Evolutionary conservation across 2,888 invertebrate genomes (phyloP).

Genomic region (Xanthorhoe designata): DNA sequence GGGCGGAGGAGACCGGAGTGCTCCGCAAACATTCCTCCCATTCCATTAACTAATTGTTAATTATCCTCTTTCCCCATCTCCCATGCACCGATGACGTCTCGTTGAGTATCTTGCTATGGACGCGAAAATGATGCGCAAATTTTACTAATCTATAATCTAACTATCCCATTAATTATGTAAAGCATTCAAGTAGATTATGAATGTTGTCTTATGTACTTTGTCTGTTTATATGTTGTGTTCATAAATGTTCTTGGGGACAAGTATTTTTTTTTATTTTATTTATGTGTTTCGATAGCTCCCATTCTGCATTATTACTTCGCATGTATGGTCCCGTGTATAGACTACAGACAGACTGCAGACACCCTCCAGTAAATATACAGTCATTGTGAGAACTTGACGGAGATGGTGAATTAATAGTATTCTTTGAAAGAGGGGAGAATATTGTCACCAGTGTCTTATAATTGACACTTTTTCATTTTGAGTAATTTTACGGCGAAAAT

Average conservation of each 20-base stretch:
- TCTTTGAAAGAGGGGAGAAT: conserved; percentile 38
- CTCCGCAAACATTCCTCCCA: conserved; percentile 50
- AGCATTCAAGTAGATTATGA: no score
- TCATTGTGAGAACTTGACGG: conserved; percentile 43
- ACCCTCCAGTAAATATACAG: conserved; percentile 13
- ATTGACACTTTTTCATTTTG: conserved; percentile 44
- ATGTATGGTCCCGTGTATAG: no score
- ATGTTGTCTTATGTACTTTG: no score
- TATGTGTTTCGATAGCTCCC: no score
- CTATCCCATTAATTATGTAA: no score
- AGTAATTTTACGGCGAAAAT: conserved; percentile 34
- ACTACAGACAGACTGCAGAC: no score
- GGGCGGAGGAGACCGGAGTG: conserved; percentile 27
- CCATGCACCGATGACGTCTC: conserved; percentile 37
- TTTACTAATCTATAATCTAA: no score
- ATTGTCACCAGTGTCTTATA: conserved; percentile 36
- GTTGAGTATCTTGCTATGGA: conserved; percentile 23
- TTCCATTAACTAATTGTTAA: conserved; percentile 60
- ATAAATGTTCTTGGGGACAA: no score
- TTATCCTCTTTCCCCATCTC: conserved; percentile 47
- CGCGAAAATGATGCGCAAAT: background rate
- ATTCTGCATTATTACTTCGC: background rate
- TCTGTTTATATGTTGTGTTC: no score
- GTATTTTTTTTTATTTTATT: no score
- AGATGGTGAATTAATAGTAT: conserved; percentile 49